Conservation (phyloP, 2,888 invertebrate genomes). For the Oligia strigilis region DNA sequence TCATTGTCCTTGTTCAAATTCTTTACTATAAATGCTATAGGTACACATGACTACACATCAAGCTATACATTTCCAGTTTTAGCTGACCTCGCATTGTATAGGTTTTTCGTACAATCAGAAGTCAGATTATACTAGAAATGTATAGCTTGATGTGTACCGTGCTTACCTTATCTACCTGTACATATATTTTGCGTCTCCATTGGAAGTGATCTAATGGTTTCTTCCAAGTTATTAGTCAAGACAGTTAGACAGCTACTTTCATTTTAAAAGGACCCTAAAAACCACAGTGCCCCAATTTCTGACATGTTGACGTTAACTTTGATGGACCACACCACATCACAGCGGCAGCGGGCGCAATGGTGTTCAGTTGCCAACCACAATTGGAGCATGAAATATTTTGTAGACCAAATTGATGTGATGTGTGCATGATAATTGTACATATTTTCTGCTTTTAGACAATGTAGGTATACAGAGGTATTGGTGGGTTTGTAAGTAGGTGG, state of each 20-base stretch:
- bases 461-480: no score
- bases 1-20: no score
- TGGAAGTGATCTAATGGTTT: neutral
- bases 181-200: neutral
- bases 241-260: neutral
- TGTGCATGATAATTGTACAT: neutral
- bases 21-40: no score
- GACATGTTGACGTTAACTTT: constrained; percentile 53
- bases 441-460: neutral
- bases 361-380: constrained; percentile 60
- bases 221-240: neutral
- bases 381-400: constrained; percentile 48
- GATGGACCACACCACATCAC: constrained; percentile 38
- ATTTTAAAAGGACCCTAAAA: constrained; percentile 1
- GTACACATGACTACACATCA: neutral
- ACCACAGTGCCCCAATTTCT: constrained; percentile 52
- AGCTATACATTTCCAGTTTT: no score
- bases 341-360: constrained; percentile 31
- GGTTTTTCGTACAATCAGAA: no score
- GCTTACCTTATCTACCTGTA: no score
- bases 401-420: neutral
- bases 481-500: no score
- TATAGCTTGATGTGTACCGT: no score
- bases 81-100: no score
- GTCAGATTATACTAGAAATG: no score